Base-by-base conservation (phyloP, 2,888 invertebrate species). In the Stenodera caucasica region DNA sequence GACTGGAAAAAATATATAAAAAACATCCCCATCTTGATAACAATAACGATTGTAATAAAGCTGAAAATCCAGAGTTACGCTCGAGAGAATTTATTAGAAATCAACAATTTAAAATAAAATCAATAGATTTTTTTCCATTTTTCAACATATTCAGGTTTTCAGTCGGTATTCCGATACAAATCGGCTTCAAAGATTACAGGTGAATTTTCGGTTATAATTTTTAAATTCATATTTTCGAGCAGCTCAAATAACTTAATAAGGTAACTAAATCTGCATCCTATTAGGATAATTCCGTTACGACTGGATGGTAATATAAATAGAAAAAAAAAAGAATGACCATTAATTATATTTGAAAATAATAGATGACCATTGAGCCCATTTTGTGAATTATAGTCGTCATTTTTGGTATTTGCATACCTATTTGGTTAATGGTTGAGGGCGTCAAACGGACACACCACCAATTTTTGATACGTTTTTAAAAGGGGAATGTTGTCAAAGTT, bases 21-120 rank as follows among this genome's bases (percentile, higher is more conserved):
- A 58, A 60, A 61, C 62, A 53, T 51, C 55, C 58, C 55, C 52
- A 51, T 56, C 53, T 51, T 53, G 60, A 52, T 53, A 50, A 60
- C 29, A 67, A 64, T 61, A 65, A 63, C 61, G 51, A 61, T 54
- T 49, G 50, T 57, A 50, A 63, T 58, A 65, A 61, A 67, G 62
- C 55, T 57, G 54, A 55, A 45, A 61, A 65, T 57, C 62, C 51
- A 65, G 57, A 62, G 63, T 53, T 61, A 58, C 61, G 60, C 60
- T 59, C 53, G 53, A 55, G 55, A 57, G 55, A 60, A 61, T 56
- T 63, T 60, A 60, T 61, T 64, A 64, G 45, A 45, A 55, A 51
- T 63, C 40, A 60, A 58, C 53, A 60, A 60, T 64, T 30, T 30
- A 30, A 30, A 30, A 30, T 57, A 67, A 66, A 67, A 67, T 63